Conservation (phyloP, 2,113 vertebrate species). For the Podocnemis expansa region DNA sequence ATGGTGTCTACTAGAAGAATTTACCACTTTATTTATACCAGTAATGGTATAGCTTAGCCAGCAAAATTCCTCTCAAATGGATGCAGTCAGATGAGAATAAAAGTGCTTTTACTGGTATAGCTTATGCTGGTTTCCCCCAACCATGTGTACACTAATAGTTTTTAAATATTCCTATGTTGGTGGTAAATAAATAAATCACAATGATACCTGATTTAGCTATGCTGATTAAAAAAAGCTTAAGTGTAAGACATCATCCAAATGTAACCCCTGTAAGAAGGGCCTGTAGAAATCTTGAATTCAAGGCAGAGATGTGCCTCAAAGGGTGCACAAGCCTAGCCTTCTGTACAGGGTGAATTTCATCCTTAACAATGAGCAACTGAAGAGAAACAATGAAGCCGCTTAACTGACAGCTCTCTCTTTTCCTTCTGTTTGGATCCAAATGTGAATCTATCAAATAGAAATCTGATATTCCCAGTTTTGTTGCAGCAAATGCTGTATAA, state of each 20-base stretch:
- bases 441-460: neutral
- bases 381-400: neutral
- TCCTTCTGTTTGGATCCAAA: neutral
- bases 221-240: neutral
- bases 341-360: neutral
- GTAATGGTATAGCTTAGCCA: neutral
- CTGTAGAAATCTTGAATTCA: neutral
- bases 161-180: neutral
- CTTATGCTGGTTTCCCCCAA: neutral
- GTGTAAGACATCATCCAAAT: neutral
- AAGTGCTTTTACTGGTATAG: fast-evolving
- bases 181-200: neutral
- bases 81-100: neutral
- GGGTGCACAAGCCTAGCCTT: neutral
- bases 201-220: neutral
- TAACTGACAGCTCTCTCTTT: neutral
- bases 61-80: neutral
- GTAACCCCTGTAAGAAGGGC: neutral
- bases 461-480: neutral
- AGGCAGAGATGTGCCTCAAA: neutral
- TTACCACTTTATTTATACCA: neutral
- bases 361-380: neutral
- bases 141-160: neutral
- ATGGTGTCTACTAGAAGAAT: neutral
- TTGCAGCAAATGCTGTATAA: neutral